These are phyloP conservation scores for Nebria brevicollis DNA, from an alignment of 2,888 invertebrate genomes.

Conservation along the genomic window DNA sequence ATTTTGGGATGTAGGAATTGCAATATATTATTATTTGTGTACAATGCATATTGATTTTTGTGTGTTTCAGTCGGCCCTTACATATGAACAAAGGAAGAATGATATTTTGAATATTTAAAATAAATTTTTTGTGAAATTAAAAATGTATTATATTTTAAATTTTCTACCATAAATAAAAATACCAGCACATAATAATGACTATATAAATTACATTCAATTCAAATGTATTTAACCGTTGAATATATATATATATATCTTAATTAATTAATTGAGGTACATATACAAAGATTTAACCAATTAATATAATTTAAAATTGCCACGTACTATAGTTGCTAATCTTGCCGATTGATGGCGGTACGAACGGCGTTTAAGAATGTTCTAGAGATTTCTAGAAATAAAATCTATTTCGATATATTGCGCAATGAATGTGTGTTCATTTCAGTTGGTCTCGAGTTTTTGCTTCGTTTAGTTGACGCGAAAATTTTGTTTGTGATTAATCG, in stretches of 20 bases:
- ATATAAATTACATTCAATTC: neutral
- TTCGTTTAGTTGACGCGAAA: constrained; percentile 3
- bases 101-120: constrained; percentile 15
- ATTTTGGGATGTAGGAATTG: constrained; percentile 65
- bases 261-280: neutral
- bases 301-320: constrained; percentile 5
- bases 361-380: constrained; percentile 67
- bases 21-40: neutral
- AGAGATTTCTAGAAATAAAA: constrained; percentile 68
- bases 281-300: neutral
- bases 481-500: neutral
- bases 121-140: neutral
- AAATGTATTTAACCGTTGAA: neutral
- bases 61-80: constrained; percentile 12
- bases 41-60: neutral
- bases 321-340: neutral
- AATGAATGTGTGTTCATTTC: constrained; percentile 53
- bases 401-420: constrained; percentile 73
- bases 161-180: neutral
- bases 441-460: constrained; percentile 10
- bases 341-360: neutral
- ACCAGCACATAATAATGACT: neutral
- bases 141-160: neutral
- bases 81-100: constrained; percentile 33
- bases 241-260: neutral